These are phyloP conservation scores for Ascaphus truei DNA, from an alignment of 2,113 vertebrate species.

Conservation along the genomic window DNA sequence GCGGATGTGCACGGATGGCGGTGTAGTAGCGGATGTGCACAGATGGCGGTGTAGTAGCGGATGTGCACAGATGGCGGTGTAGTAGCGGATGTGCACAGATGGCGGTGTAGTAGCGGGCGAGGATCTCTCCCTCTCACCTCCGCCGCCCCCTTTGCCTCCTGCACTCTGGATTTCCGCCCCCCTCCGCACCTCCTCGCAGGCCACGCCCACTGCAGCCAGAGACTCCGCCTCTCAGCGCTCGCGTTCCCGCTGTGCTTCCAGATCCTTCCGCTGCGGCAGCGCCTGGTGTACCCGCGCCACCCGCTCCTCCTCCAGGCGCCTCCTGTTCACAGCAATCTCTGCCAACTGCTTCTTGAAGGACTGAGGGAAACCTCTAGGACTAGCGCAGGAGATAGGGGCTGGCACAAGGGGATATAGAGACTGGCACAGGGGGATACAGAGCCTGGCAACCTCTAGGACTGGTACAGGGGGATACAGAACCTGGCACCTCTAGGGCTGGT, in stretches of 20 bases:
- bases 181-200: conserved; percentile 16
- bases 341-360: conserved; percentile 36
- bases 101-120: neutral
- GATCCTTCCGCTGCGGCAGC: conserved; percentile 34
- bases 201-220: conserved; percentile 15
- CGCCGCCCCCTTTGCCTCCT: neutral
- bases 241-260: conserved; percentile 27
- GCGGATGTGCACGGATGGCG: neutral
- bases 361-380: neutral
- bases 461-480: too few relatives aligned
- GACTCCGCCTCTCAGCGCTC: conserved; percentile 36
- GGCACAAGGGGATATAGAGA: too few relatives aligned
- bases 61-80: too few relatives aligned
- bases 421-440: too few relatives aligned
- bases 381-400: too few relatives aligned
- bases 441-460: too few relatives aligned
- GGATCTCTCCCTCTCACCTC: too few relatives aligned
- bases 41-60: neutral
- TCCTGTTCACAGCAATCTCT: conserved; percentile 36
- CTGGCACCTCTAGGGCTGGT: too few relatives aligned
- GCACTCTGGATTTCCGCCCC: neutral
- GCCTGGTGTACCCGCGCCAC: conserved; percentile 28
- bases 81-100: neutral
- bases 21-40: neutral
- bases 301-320: conserved; percentile 35